Evolutionary conservation across 1,140 invertebrate species (phyloP), one percentile per base, ranked within the genome.

Genomic region (Bombyx mandarina): DNA sequence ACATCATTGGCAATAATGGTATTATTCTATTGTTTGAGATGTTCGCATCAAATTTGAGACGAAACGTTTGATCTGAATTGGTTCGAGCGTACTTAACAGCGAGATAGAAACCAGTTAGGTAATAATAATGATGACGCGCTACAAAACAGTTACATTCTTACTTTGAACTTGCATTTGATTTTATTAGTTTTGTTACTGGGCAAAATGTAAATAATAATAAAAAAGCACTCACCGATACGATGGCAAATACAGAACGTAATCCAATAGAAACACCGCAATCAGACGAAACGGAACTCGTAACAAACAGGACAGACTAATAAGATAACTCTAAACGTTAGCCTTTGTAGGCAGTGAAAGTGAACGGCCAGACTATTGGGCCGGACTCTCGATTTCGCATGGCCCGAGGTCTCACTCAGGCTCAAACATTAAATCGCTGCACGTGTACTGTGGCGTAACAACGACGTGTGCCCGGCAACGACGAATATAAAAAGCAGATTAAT

Each of bases 281-380:
- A 26, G 56, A 47, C 60, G 57, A 65, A 65, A 65, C 57, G 53
- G 47, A 61, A 58, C 35, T 52, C 56, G 45, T 54, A 50, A 61
- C 52, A 43, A 54, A 52, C 48, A 49, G 45, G 18, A 59, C 53
- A 57, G 61, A 48, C 59, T 61, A 62, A 69, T 69, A 66, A 69
- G 61, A 69, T 60, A 69, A 66, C 59, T 49, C 57, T 61, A 67
- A 65, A 53, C 26, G 22, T 47, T 35, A 58, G 54, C 54, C 63
- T 65, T 57, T 65, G 60, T 61, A 52, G 54, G 54, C 47, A 68
- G 70, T 73, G 70, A 73, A 73, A 73, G 70, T 73, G 70, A 66
- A 65, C 61, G 70, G 67, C 45, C 52, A 44, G 50, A 44, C 52
- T 26, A 48, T 55, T 55, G 26, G 52, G 58, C 60, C 52, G 57